Evolutionary conservation across 1,140 invertebrate genomes (phyloP), one percentile per base, ranked within the genome.

Genomic region (Drosophila guanche): DNA sequence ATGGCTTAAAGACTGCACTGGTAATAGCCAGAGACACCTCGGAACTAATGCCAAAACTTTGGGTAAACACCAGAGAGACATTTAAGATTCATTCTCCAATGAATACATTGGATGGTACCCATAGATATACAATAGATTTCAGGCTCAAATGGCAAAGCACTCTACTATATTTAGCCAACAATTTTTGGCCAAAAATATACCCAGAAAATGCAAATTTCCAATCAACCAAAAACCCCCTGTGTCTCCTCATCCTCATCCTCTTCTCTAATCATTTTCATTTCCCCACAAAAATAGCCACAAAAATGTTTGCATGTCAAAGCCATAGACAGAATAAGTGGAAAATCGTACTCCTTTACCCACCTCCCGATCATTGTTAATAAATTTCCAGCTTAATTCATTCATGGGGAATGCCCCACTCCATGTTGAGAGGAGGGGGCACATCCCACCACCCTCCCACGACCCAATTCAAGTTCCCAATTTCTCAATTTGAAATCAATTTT

Each of bases 401-500:
- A 67, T 67, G 62, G 50, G 47, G 12, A 16, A 10, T n/a, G 10
- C 22, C 33, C 16, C 41, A 10, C 23, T 41, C 20, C 22, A 27
- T 14, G 25, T 33, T 7, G 46, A 22, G 14, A 40, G 33, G 29
- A 8, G 29, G 3, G 10, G 10, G 3, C 8, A 10, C 29, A 33
- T 0, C n/a, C 14, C 5, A 27, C n/a, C 10, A 1, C 37, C 33
- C 37, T 22, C 41, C 7, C 14, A n/a, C 42, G 62, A 62, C 45
- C 52, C 52, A 47, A 52, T 67, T 8, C 55, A 23, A 16, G 16
- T 33, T 4, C 2, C 10, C 33, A 60, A 67, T 52, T 37, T 40
- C 50, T 14, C 50, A 51, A 41, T 68, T 47, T 68, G 55, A 77
- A 80, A 80, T 80, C 73, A 81, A 81, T 83, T 81, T 63, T 25